Evolutionary conservation across 1,140 invertebrate genomes (phyloP), one percentile per base, ranked within the genome.

Genomic region (Lethocerus indicus): DNA sequence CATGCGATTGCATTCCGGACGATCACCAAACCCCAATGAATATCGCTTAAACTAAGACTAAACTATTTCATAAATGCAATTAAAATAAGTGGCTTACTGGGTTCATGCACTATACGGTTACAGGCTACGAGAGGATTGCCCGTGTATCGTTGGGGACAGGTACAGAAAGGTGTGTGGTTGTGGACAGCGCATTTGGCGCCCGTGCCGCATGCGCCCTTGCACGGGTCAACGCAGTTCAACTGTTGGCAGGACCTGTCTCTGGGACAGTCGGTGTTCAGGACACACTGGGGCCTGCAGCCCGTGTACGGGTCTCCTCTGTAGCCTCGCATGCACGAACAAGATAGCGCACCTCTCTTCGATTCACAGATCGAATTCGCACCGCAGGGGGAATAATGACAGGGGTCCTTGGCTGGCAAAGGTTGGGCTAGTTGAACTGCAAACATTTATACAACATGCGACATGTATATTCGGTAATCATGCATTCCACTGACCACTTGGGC

Each of bases 121-220:
- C 84, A 87, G 35, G 70, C 71, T 2, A 75, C 74, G 56, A 87
- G 86, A 42, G 85, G 83, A 75, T 87, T 82, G 23, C 85, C 85
- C 16, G 79, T 77, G 55, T 76, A 83, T 41, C 79, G 80, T 51
- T 71, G 60, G 27, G 74, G 69, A 63, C 86, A 89, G 4, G 78
- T 82, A 58, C 86, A 89, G 5, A 78, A 73, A 1, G 85, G 83
- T 56, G 84, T 84, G 61, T 91, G 87, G 59, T 86, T 82, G 16
- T 86, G 74, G 1, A 88, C 81, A 57, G 82, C 77, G 63, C 87
- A 92, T 54, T 82, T 66, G 7, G 87, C 83, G 64, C 87, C 85
- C 48, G 79, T 72, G n/a, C 83, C 83, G 62, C 84, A 87, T 27
- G 79, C 79, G 48, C 82, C 82, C 9, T 78, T 75, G 57, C 85